These are phyloP conservation scores for Cheilosia scutellata DNA, from an alignment of 2,888 invertebrate species.

Conservation along the genomic window DNA sequence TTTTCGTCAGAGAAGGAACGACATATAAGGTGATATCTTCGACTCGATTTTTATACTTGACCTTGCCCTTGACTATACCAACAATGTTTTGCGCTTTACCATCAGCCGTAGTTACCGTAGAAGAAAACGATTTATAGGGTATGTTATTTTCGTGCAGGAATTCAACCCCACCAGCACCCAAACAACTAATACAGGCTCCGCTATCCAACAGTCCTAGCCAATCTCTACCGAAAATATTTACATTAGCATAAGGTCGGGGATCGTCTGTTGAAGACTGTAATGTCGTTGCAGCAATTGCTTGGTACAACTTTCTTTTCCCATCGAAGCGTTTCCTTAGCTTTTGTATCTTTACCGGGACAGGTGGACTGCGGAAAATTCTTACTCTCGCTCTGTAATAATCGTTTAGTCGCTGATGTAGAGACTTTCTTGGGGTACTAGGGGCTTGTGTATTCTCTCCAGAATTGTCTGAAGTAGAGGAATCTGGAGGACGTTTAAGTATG, in stretches of 20 bases:
- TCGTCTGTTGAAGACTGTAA: neutral
- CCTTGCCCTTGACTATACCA: neutral
- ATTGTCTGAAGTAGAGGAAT: neutral
- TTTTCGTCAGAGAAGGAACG: neutral
- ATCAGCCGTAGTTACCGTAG: neutral
- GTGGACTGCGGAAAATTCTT: neutral
- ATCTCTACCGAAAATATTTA: neutral
- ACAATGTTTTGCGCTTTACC: neutral
- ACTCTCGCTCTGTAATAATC: constrained; percentile 1
- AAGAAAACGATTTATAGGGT: neutral
- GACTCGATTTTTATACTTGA: neutral
- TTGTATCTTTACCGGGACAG: neutral
- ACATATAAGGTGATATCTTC: neutral
- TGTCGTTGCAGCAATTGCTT: constrained; percentile 21
- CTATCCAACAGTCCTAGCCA: constrained; percentile 8
- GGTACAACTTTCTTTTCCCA: constrained; percentile 2
- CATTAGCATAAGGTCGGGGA: neutral
- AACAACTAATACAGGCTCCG: constrained; percentile 1
- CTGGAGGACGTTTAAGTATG: neutral
- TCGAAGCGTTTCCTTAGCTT: constrained; percentile 1
- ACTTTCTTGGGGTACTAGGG: neutral
- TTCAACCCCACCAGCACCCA: neutral
- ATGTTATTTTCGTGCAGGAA: neutral
- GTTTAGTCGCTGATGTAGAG: neutral
- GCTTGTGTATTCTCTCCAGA: neutral